Conservation (phyloP, 2,113 vertebrate genomes). For the Pseudonaja textilis region DNA sequence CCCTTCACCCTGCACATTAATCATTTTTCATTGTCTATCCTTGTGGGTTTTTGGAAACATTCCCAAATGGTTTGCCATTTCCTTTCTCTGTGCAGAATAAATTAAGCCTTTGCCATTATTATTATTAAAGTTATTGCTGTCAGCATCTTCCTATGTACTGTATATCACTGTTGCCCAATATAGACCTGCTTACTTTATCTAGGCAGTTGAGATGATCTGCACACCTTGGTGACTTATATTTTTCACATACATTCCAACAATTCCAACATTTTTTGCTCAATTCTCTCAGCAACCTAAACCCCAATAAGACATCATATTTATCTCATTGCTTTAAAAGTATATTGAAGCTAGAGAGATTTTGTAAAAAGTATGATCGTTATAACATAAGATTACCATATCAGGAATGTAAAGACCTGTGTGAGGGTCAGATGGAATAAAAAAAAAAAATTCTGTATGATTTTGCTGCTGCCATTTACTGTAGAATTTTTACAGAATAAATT, state of each 20-base stretch:
- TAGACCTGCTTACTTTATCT: not conserved
- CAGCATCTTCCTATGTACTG: not conserved
- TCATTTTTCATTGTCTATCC: not conserved
- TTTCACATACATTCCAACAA: not conserved
- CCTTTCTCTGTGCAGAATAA: not conserved
- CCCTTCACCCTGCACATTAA: not conserved
- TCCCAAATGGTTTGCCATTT: not conserved
- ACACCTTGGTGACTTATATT: not conserved
- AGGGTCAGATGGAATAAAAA: not conserved
- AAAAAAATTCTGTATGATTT: not conserved
- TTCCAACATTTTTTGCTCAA: not conserved
- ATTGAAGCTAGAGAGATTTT: not conserved
- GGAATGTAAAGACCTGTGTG: not conserved
- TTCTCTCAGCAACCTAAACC: not conserved
- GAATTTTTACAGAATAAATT: not conserved
- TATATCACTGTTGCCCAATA: not conserved
- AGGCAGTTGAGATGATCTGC: not conserved
- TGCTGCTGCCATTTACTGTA: not conserved
- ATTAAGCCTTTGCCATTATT: not conserved
- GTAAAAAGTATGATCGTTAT: not conserved
- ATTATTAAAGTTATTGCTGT: not conserved
- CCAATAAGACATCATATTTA: not conserved
- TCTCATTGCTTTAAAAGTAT: not conserved
- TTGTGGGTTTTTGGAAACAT: not conserved
- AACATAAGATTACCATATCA: not conserved